Base-by-base conservation (phyloP, 2,888 invertebrate species). In the Cyrtodaria siliqua region DNA sequence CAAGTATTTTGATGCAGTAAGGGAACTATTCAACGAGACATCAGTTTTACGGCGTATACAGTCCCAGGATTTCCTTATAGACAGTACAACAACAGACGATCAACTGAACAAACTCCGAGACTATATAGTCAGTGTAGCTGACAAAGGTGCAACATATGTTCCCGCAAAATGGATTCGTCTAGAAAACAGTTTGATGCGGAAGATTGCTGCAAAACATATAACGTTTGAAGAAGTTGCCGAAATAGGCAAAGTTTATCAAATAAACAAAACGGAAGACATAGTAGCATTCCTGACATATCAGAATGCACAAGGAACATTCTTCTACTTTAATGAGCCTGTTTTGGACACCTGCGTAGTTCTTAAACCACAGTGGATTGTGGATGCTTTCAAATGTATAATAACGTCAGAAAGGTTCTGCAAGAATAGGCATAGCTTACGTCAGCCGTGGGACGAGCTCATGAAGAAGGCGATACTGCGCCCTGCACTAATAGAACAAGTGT, bases 371-470 rank as follows among this genome's bases (percentile, higher is more conserved):
- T 72, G 53, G 44, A 33, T 72, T 0, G 53, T 64, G 0, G 72
- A 72, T 40, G 72, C 72, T 14, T 72, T 72, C n/a, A 72, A 66
- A 61, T 72, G 66, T 24, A 64, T 72, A 6, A 42, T 72, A 2
- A 72, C 72, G 26, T 55, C 66, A 16, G 52, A 50, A 23, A 55
- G 44, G 38, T 72, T 66, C 18, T 72, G 64, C 38, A 47, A 33
- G 16, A 44, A 49, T 14, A 38, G 42, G 3, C 24, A 38, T 12
- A n/a, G 18, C 4, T 24, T 53, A 12, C 52, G 55, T 12, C 20
- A 8, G 3, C 49, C 61, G 16, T 55, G 66, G 55, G 40, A 44
- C 1, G 53, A 52, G 6, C 47, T 72, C 0, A 26, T 29, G 8
- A 53, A 18, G 20, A 33, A 66, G 33, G 72, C 49, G 0, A 49